Base-by-base conservation (phyloP, 2,797 vertebrate genomes). In the Myotis pilosus region DNA sequence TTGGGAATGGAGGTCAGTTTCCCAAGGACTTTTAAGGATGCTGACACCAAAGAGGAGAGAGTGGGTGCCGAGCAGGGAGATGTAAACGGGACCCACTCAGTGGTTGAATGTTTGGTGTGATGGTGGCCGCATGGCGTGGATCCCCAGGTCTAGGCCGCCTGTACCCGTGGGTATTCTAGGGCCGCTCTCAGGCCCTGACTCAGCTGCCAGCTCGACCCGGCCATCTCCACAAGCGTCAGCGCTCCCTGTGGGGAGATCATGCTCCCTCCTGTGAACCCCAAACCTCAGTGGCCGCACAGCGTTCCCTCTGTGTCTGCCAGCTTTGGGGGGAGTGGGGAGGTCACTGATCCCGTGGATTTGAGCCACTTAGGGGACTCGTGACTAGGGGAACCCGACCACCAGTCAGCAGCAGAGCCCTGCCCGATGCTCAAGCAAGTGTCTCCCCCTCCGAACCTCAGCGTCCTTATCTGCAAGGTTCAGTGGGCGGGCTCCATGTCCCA, bases 401-500 rank as follows among this genome's bases (percentile, higher is more conserved):
- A 12, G 68, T 55, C 76, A 15, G 9, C 20, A 12, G 7, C 9
- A 33, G 49, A 30, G 17, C 17, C 17, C 33, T n/a, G 28, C 19
- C 13, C 0, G 0, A 64, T 1, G 28, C 41, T 85, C 38, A 38
- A 47, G 71, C 30, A 33, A 33, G 25, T 2, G 19, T 47, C 49
- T 19, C 10, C 23, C 7, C 15, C 51, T 22, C 68, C 8, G 68
- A 71, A 12, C 36, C 36, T 51, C 11, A 6, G 9, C 36, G 36
- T 79, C 47, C 23, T 30, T 17, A 19, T 16, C 64, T 79, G 79
- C 44, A 69, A 51, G 49, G 20, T 22, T 62, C 49, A 38, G 38
- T 36, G 30, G 33, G 16, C 19, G 8, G 15, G 38, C 0, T 0
- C 38, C 10, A 1, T 44, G 28, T 16, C 66, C 10, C 11, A 0